Evolutionary conservation across 2,888 invertebrate species (phyloP), one percentile per base, ranked within the genome.

Genomic region (Drosophila incognita): DNA sequence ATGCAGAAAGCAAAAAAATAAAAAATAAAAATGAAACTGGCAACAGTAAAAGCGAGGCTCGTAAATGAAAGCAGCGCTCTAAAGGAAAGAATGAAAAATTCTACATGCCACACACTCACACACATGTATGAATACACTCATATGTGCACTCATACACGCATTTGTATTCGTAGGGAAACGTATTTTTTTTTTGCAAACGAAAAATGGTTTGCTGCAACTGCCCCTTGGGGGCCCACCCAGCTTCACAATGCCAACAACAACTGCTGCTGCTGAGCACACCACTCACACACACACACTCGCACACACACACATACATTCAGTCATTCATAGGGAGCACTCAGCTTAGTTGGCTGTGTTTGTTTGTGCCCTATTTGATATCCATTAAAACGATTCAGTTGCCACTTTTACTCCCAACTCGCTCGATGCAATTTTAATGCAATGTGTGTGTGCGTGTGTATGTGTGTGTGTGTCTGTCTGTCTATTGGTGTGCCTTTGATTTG

Each of bases 281-380:
- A 38, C 38, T 38, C 58, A 48, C 42, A 56, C 57, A 56, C 57
- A 52, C 51, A 27, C 60, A 60, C 53, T 24, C 54, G 24, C 11
- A n/a, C 42, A 61, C 56, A 31, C 67, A 54, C 56, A 63, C 49
- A 51, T 49, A 52, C 51, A 68, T 46, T 53, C 46, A 57, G 35
- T 46, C 62, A 62, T 62, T 70, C 71, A 71, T 53, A 29, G 56
- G 27, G 33, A 52, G 42, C 63, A 71, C 67, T 69, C 81, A 64
- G 66, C 76, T 54, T 56, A 57, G 61, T 66, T 69, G 75, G 75
- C 51, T 35, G 48, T 76, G 74, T 75, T 74, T 77, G 81, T 81
- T 75, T 84, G 77, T 83, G 79, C 70, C 78, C 91, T 83, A 90
- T 91, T 90, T 89, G 89, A 87, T 87, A 90, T 87, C 88, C 86